Evolutionary conservation across 2,888 invertebrate species (phyloP), one percentile per base, ranked within the genome.

Genomic region (Macaria liturata): DNA sequence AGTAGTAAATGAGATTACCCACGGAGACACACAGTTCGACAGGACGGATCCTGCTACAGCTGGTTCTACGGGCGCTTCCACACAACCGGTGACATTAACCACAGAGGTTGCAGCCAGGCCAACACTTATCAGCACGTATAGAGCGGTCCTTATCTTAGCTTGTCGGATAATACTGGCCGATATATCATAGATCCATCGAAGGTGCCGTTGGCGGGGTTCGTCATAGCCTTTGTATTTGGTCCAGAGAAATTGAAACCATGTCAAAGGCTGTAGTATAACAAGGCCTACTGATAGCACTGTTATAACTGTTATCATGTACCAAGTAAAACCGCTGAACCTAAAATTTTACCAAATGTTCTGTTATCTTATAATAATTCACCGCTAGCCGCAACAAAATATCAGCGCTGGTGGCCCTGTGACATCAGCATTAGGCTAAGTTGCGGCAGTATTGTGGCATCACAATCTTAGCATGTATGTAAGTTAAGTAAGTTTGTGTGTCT

Each of bases 171-270:
- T 93, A 42, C 74, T 76, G 37, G 93, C 84, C 0, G 96, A 95
- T 34, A 93, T 81, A 49, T 93, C 93, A 69, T 94, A 96, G 32
- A 96, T 80, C 51, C 88, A 86, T 46, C 92, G 84, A 2, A 95
- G 72, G 6, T 93, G 71, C 61, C 70, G 78, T 62, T 93, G 93
- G 40, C 83, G 84, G 0, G 95, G 95, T 61, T 93, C 92, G 9
- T 91, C 86, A n/a, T 93, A 82, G 9, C 93, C 88, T 65, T 78
- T 83, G 54, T 83, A 83, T 65, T 88, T 86, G 1, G 82, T 84
- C 95, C 96, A 96, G 1, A 95, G 72, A 68, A 95, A 95, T 72
- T 96, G 94, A 61, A 95, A 95, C 97, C 97, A 97, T 0, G 95
- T 94, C 5, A 96, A 75, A 0, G 96, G 94, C 54, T 96, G 88